phyloP scores from a whole-genome alignment of 2,113 vertebrate species.

The Herpailurus yagouaroundi region DNA sequence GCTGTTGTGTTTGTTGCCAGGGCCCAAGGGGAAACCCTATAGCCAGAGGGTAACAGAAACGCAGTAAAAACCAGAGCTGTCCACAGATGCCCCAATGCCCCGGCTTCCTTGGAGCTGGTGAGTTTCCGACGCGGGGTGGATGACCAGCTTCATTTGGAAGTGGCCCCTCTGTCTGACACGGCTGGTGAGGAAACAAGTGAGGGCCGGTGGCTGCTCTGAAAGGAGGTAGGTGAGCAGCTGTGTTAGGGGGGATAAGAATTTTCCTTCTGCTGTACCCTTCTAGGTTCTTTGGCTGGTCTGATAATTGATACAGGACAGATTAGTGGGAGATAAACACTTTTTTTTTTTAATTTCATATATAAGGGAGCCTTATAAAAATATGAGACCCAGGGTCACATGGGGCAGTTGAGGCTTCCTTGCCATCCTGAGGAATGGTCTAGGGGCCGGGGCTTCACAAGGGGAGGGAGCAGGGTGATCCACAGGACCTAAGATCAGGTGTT shows the following conservation, averaged over 20 bases:
- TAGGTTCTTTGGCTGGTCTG: neutral
- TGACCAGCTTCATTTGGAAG: neutral
- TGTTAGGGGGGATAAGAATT: neutral
- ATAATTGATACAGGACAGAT: neutral
- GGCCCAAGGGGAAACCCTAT: neutral
- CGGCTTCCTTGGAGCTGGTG: neutral
- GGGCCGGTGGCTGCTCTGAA: neutral
- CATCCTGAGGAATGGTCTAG: neutral
- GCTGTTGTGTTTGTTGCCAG: neutral
- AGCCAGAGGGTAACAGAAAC: neutral
- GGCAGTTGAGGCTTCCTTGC: neutral
- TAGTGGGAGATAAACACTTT: neutral
- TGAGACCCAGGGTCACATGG: neutral
- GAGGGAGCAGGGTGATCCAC: neutral
- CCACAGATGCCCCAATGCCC: neutral
- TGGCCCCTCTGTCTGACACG: neutral
- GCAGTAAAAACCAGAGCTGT: neutral
- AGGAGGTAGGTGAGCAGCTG: neutral
- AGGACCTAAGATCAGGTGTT: neutral
- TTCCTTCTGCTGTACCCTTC: neutral
- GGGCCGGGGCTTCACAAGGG: neutral
- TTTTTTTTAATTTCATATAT: neutral
- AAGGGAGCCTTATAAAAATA: neutral
- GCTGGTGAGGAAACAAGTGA: neutral
- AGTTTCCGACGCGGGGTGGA: accelerated